phyloP scores from a whole-genome alignment of 2,113 vertebrate genomes.

The Excalfactoria chinensis region DNA sequence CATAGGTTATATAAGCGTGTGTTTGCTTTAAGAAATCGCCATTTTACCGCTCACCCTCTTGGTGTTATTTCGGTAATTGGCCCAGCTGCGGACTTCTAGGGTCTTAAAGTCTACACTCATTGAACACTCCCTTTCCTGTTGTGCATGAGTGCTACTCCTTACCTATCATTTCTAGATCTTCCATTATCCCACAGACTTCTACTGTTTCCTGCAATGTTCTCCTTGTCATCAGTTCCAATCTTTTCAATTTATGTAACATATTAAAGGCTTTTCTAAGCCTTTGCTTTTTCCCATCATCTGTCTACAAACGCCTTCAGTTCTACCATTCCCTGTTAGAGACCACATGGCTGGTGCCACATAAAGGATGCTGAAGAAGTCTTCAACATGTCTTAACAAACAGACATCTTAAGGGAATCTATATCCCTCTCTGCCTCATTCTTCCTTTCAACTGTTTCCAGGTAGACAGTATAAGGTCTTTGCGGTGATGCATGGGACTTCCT shows the following conservation, averaged over 20 bases:
- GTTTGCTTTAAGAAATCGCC: too few relatives aligned
- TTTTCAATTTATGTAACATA: background rate
- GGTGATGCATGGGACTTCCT: background rate
- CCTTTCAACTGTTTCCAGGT: background rate
- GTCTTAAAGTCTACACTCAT: background rate
- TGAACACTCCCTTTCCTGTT: background rate
- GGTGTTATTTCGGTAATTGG: too few relatives aligned
- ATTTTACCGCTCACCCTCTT: too few relatives aligned
- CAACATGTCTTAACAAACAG: background rate
- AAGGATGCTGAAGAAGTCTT: background rate
- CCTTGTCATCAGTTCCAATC: background rate
- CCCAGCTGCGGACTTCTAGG: too few relatives aligned
- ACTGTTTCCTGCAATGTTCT: background rate
- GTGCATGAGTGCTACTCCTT: background rate
- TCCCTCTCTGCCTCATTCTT: background rate
- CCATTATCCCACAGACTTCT: background rate
- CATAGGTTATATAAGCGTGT: too few relatives aligned
- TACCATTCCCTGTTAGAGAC: background rate
- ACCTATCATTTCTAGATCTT: background rate
- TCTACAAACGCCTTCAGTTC: background rate
- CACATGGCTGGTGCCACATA: rapidly evolving
- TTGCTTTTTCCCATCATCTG: background rate
- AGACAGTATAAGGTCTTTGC: background rate
- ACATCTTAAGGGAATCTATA: background rate
- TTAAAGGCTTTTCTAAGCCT: background rate